These are phyloP conservation scores for Spondyliosoma cantharus DNA, from an alignment of 2,797 vertebrate genomes.

Conservation along the genomic window DNA sequence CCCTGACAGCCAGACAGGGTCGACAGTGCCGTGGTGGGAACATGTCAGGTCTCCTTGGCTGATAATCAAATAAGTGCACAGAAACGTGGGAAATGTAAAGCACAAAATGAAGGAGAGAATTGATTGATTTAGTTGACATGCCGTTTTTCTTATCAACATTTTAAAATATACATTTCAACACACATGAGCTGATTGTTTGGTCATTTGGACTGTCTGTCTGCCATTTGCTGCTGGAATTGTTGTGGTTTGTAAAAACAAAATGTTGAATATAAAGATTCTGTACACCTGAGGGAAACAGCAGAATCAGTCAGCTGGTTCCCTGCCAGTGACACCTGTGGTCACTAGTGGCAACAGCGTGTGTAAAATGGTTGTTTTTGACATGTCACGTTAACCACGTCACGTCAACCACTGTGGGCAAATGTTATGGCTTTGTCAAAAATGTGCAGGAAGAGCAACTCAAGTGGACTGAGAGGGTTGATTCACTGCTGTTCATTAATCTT, in stretches of 20 bases:
- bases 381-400: no score
- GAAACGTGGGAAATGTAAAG: background rate
- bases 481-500: no score
- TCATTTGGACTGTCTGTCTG: background rate
- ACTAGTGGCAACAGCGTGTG: no score
- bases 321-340: no score
- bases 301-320: background rate
- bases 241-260: background rate
- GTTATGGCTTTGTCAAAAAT: no score
- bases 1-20: slow-evolving; percentile 31
- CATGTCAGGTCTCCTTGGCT: slow-evolving; percentile 14
- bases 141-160: background rate
- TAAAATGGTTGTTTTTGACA: no score
- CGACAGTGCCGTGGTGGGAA: background rate
- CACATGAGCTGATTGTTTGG: background rate
- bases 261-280: background rate
- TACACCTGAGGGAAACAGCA: no score
- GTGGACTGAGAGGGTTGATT: no score
- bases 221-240: background rate
- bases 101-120: background rate
- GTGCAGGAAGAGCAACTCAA: no score
- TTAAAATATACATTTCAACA: background rate
- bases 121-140: background rate
- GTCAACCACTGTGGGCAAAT: no score
- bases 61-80: background rate